These are phyloP conservation scores for Rhamphomyia laevipes DNA, from an alignment of 2,888 invertebrate genomes.

Conservation along the genomic window DNA sequence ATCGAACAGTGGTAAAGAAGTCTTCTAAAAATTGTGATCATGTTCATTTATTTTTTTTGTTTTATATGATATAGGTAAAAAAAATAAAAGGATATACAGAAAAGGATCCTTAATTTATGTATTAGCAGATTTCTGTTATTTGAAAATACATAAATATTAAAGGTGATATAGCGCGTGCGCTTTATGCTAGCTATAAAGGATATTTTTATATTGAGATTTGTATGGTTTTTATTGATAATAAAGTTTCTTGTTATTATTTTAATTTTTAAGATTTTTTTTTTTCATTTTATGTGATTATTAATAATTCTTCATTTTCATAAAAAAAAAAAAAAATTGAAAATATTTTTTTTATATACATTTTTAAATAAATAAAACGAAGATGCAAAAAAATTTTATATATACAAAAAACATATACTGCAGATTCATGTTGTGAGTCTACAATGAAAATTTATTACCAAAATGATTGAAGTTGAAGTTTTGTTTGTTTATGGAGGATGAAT, in stretches of 20 bases:
- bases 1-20: slow-evolving; percentile 7
- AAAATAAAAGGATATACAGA: no score
- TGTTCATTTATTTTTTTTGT: background rate
- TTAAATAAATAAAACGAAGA: no score
- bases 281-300: slow-evolving; percentile 19
- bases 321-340: slow-evolving; percentile 1
- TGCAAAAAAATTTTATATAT: no score
- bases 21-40: slow-evolving; percentile 7
- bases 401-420: background rate
- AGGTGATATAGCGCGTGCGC: no score
- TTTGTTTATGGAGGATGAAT: slow-evolving; percentile 3
- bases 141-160: slow-evolving; percentile 7
- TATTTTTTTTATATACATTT: no score
- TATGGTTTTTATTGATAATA: no score
- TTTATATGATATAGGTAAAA: no score
- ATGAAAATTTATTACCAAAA: slow-evolving; percentile 20
- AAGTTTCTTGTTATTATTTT: no score
- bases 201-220: no score
- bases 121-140: slow-evolving; percentile 9
- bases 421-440: slow-evolving; percentile 18
- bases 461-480: slow-evolving; percentile 20
- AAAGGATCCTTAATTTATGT: slow-evolving; percentile 9
- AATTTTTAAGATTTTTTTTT: no score
- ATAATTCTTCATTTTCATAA: slow-evolving; percentile 18
- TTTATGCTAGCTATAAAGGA: no score